These are phyloP conservation scores for Scrobipalpa atriplicella DNA, from an alignment of 2,888 invertebrate species.

Conservation along the genomic window DNA sequence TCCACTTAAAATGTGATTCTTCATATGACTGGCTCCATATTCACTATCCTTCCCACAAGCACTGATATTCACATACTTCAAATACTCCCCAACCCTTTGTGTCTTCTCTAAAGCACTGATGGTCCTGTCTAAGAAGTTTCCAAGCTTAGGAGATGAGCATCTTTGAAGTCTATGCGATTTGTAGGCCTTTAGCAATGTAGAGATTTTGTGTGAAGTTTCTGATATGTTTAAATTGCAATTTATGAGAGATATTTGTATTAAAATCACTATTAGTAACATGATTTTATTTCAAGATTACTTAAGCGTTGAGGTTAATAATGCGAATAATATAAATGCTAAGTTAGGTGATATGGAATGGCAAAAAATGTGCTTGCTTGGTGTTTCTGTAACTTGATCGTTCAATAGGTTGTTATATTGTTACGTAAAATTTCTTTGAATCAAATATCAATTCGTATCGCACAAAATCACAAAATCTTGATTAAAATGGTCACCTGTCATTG, in stretches of 20 bases:
- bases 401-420: too few species aligned
- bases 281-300: slow-evolving; percentile 36
- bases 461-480: too few species aligned
- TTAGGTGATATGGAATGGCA: not conserved
- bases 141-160: slow-evolving; percentile 40
- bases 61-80: slow-evolving; percentile 51
- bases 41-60: slow-evolving; percentile 45
- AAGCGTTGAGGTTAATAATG: not conserved
- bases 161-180: slow-evolving; percentile 44
- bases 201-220: slow-evolving; percentile 48
- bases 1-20: slow-evolving; percentile 53
- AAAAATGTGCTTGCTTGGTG: not conserved
- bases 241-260: slow-evolving; percentile 46
- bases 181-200: slow-evolving; percentile 45
- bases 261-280: slow-evolving; percentile 42
- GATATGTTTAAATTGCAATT: slow-evolving; percentile 45
- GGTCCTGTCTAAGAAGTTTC: slow-evolving; percentile 46
- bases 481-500: too few species aligned
- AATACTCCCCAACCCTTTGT: slow-evolving; percentile 50
- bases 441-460: too few species aligned
- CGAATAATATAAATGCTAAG: not conserved
- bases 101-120: slow-evolving; percentile 50
- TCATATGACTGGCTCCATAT: slow-evolving; percentile 41
- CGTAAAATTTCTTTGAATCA: too few species aligned
- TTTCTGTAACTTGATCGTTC: slow-evolving; percentile 9